Evolutionary conservation across 2,113 vertebrate species (phyloP), one percentile per base, ranked within the genome.

Genomic region (Chauna torquata): DNA sequence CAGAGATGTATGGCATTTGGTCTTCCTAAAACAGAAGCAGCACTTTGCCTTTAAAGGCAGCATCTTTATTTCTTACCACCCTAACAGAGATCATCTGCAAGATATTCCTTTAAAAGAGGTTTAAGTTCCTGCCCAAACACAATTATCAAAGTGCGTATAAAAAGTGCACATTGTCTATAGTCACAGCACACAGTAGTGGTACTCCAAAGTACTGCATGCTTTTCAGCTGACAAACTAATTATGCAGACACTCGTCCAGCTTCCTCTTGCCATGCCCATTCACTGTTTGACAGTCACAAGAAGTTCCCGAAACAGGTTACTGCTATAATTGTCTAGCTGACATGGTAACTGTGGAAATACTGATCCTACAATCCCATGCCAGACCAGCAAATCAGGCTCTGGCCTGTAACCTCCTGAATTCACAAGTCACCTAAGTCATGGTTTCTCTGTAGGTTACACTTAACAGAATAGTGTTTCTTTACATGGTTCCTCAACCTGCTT

Each of bases 181-280:
- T 6, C 40, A 50, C 62, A 58, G 25, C 3, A 70, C 11, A 19
- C 22, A 86, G 14, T 20, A 58, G 32, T 1, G 4, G 50, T 16
- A 77, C 17, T 18, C 16, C 22, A 64, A 76, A 94, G 42, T 4
- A 16, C 34, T 62, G 20, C 23, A 40, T 8, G 34, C 34, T 87
- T 69, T 81, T 45, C 77, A 42, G 38, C 0, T 80, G 58, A 92
- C 49, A 80, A 38, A 52, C 6, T 8, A 40, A 27, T 4, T 66
- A 62, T 0, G 3, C 36, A 70, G 55, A 58, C 22, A 40, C 11
- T 32, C 25, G 50, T 15, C 20, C 12, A 16, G 4, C 40, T 59
- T 36, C n/a, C n/a, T 64, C 54, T 49, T 25, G 18, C 24, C 28
- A 42, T 0, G 9, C 7, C 15, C 0, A 0, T 17, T 49, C 72